Percentiles rank a stretch among this genome's conserved stretches.
These are phyloP conservation scores for Crepidodera aurea DNA, from an alignment of 2,888 invertebrate genomes.

Conservation along the genomic window DNA sequence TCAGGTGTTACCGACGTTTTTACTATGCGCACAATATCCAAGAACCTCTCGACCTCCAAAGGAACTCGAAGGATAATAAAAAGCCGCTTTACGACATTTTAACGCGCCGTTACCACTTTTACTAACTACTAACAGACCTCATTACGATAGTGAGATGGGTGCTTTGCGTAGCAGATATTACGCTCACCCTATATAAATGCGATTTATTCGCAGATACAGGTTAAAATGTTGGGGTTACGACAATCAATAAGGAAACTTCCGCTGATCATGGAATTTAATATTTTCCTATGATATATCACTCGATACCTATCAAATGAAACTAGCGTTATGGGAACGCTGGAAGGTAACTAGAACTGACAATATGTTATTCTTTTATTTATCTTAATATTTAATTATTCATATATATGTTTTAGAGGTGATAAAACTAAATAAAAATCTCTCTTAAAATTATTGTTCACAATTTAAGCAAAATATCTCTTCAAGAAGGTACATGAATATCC, in stretches of 20 bases:
- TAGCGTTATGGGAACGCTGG: too few species aligned
- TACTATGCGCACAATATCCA: conserved; percentile 30
- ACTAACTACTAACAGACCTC: conserved; percentile 61
- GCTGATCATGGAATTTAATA: conserved; percentile 1
- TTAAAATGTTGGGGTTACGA: conserved; percentile 14
- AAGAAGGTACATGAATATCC: too few species aligned
- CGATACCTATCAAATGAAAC: background rate
- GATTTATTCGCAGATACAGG: conserved; percentile 28
- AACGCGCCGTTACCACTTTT: conserved; percentile 61
- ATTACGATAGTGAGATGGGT: conserved; percentile 56
- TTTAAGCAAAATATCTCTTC: too few species aligned
- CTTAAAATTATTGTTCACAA: too few species aligned
- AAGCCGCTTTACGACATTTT: conserved; percentile 62
- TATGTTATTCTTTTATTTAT: too few species aligned
- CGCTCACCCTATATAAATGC: conserved; percentile 22
- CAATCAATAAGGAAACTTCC: conserved; percentile 7
- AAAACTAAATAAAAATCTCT: too few species aligned
- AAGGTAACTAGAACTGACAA: too few species aligned
- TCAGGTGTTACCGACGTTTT: conserved; percentile 18
- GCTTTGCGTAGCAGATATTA: conserved; percentile 33
- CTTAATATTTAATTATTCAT: too few species aligned
- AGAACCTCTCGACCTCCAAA: conserved; percentile 54
- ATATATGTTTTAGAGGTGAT: too few species aligned
- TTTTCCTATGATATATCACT: conserved; percentile 1
- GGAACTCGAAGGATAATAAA: conserved; percentile 61